Evolutionary conservation across 35 echinoderm and acorn worm genomes (phyloP), one percentile per base, ranked within the genome.

Genomic region (Chiridota heheva): DNA sequence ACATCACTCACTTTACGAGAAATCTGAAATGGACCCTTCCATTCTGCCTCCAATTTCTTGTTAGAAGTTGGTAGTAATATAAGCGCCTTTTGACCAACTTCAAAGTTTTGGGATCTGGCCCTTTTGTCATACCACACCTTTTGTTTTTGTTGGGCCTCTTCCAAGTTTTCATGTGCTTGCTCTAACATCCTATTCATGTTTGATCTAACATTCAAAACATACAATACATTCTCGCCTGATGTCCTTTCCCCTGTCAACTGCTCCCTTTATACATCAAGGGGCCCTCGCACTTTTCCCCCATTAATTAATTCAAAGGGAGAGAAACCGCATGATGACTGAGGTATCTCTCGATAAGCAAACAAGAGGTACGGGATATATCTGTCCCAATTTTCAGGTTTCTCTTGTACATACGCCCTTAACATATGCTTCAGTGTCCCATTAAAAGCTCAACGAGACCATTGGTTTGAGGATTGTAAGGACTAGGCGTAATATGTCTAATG

Each of bases 311-410:
- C 60, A 62, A 82, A 82, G 39, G 80, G 80, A 5, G 38, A 82
- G 39, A 82, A 82, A 22, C 60, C 36, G 35, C 15, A 12, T 4
- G 60, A 68, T 18, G 3, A 36, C 22, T 82, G 80, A 1, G 76
- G 89, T 28, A 49, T 42, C 42, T 86, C 74, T 73, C 89, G 20
- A 37, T 91, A 86, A n/a, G 89, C 89, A 73, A 91, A 91, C 30
- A 86, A 48, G 2, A 91, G 6, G 32, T 58, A 60, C 0, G 74
- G 82, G 5, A 91, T 26, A 17, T 87, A 81, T 40, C 45, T 13
- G 43, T 91, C 89, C 82, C 82, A 91, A 32, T 73, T 69, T 36
- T 69, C 65, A 12, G 60, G 36, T 20, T 71, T 60, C 28, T 76
- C 62, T 63, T 47, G 34, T 30, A 27, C 36, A 15, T 74, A 48